Percentiles rank a stretch among this genome's conserved stretches.
phyloP scores from a whole-genome alignment of 2,797 vertebrate genomes.

The Eulemur albifrons region DNA sequence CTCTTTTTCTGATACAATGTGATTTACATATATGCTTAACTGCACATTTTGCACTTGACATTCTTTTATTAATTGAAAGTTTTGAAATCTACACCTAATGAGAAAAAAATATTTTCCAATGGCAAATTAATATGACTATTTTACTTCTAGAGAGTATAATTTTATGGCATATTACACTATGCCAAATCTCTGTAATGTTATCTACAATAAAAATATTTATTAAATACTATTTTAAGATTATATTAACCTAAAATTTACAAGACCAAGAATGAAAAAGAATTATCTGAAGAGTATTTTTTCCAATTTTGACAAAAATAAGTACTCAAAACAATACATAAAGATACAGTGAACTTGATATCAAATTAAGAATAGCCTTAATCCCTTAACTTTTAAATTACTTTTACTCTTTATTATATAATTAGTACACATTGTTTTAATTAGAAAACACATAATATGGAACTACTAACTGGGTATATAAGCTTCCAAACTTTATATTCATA shows the following conservation, averaged over 20 bases:
- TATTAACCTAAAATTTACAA: background rate
- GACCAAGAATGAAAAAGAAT: background rate
- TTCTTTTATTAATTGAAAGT: background rate
- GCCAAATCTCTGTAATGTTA: background rate
- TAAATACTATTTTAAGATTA: background rate
- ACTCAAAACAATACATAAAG: background rate
- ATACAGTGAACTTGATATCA: background rate
- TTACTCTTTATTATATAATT: background rate
- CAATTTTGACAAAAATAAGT: background rate
- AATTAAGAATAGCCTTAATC: conserved; percentile 3
- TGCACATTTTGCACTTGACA: background rate
- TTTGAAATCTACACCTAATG: background rate
- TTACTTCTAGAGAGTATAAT: background rate
- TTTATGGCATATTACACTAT: background rate
- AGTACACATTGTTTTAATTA: background rate
- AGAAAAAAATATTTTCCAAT: background rate
- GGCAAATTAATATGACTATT: background rate
- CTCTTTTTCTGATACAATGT: background rate
- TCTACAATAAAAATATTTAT: background rate
- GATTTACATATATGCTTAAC: background rate
- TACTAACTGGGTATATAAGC: background rate
- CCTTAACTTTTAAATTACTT: background rate
- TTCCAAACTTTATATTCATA: background rate
- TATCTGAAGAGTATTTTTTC: background rate
- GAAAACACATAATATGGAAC: background rate